A percentile compares a stretch with the other conserved stretches of the same genome.
phyloP scores from a whole-genome alignment of 2,888 invertebrate genomes.

The Glyphotaelius pellucidus region DNA sequence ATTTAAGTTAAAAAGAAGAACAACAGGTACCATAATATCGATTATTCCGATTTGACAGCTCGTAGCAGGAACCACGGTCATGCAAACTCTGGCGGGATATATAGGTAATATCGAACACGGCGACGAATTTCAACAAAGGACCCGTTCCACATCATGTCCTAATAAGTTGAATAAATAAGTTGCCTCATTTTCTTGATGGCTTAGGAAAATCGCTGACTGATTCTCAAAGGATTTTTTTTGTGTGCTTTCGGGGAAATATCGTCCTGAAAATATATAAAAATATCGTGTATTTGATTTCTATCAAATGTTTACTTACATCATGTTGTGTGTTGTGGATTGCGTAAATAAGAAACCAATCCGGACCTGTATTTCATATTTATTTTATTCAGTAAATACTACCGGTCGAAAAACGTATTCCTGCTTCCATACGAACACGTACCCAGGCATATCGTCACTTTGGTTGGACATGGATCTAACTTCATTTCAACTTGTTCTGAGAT shows the following conservation, averaged over 20 bases:
- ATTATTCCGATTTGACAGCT: no score
- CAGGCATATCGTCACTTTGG: no score
- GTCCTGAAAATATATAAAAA: neutral
- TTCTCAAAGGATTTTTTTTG: neutral
- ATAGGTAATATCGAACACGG: no score
- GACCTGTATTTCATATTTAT: neutral
- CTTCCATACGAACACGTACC: no score
- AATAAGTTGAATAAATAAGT: neutral
- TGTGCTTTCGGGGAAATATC: neutral
- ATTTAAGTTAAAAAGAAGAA: no score
- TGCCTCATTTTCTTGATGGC: neutral
- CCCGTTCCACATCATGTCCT: neutral
- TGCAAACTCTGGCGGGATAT: no score
- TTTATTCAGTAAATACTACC: neutral
- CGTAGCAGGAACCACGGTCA: no score
- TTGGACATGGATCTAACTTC: no score
- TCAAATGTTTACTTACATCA: neutral
- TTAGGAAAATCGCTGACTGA: neutral
- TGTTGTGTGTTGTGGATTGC: neutral
- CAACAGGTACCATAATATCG: no score
- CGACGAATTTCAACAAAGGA: neutral
- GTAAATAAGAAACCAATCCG: neutral
- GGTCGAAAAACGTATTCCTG: neutral
- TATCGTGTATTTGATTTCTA: neutral
- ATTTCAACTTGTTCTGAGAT: no score